These are phyloP conservation scores for Salpingus planirostris DNA, from an alignment of 2,888 invertebrate genomes.

Conservation along the genomic window DNA sequence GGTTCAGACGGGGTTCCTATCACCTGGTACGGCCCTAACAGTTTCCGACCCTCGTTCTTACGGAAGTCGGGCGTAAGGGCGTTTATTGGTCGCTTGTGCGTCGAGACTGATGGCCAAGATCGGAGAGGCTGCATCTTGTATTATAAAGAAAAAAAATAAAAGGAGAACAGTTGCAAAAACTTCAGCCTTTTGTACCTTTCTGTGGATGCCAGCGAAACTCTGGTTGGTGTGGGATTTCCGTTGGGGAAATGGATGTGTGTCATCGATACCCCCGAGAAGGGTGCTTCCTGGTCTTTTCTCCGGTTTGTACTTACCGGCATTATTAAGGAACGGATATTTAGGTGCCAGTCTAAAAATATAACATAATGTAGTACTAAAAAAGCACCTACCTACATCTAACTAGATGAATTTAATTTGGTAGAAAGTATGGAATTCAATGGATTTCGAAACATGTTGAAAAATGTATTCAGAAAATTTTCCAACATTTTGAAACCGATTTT, in stretches of 20 bases:
- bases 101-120: no score
- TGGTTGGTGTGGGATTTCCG: conserved; percentile 22
- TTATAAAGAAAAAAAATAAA: conserved; percentile 10
- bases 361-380: no score
- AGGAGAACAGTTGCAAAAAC: conserved; percentile 22
- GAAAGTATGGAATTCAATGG: no score
- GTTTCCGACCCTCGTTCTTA: conserved; percentile 12
- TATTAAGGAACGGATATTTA: no score
- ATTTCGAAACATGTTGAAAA: no score
- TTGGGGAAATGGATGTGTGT: conserved; percentile 10
- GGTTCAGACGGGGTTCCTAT: conserved; percentile 24
- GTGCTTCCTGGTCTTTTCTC: no score
- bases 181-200: conserved; percentile 21
- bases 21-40: conserved; percentile 26
- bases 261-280: conserved; percentile 5
- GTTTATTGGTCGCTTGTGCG: conserved; percentile 9
- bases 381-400: no score
- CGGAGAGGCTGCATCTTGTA: conserved; percentile 10
- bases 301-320: no score
- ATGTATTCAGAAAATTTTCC: no score
- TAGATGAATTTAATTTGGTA: no score
- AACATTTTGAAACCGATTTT: no score
- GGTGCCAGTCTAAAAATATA: no score
- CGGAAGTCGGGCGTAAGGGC: conserved; percentile 13
- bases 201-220: conserved; percentile 21